Percentiles rank a stretch among this genome's conserved stretches.
Evolutionary conservation across 2,888 invertebrate genomes (phyloP).

Genomic region (Callyntrura sp.): DNA sequence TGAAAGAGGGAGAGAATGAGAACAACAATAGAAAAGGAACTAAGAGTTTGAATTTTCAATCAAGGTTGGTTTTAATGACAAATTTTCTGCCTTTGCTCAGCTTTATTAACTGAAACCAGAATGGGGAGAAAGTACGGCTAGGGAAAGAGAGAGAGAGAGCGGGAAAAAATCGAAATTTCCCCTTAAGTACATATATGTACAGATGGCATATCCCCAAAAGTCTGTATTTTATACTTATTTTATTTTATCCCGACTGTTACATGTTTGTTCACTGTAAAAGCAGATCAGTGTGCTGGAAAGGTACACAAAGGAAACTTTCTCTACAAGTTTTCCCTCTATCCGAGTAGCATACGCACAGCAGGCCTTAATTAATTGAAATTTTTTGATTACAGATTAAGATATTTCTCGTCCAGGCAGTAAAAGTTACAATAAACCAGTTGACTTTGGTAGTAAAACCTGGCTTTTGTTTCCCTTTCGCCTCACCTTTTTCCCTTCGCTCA

Average conservation of each 20-base stretch:
- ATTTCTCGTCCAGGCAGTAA: slow-evolving; percentile 65
- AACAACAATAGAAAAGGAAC: slow-evolving; percentile 60
- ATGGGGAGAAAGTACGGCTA: too few species aligned
- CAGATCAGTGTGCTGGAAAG: slow-evolving; percentile 27
- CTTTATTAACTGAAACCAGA: slow-evolving; percentile 54
- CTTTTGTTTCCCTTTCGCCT: slow-evolving; percentile 43
- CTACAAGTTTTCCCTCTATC: neutral
- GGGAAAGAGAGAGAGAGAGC: neutral
- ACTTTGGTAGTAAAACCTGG: slow-evolving; percentile 57
- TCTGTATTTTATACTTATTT: slow-evolving; percentile 34
- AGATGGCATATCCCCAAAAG: slow-evolving; percentile 18
- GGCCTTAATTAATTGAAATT: slow-evolving; percentile 76
- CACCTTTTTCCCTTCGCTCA: slow-evolving; percentile 29
- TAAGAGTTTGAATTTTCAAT: slow-evolving; percentile 77
- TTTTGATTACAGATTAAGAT: slow-evolving; percentile 74
- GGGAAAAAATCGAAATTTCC: slow-evolving; percentile 29
- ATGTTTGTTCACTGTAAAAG: slow-evolving; percentile 3
- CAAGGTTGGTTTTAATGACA: slow-evolving; percentile 76
- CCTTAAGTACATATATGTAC: slow-evolving; percentile 20
- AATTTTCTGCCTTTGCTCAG: slow-evolving; percentile 63
- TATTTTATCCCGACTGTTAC: neutral
- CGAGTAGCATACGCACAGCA: neutral
- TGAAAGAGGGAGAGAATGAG: neutral
- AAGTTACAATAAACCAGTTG: slow-evolving; percentile 68
- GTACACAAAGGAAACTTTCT: neutral